Evolutionary conservation across 2,888 invertebrate species (phyloP), one percentile per base, ranked within the genome.

Genomic region (Pollenia labialis): DNA sequence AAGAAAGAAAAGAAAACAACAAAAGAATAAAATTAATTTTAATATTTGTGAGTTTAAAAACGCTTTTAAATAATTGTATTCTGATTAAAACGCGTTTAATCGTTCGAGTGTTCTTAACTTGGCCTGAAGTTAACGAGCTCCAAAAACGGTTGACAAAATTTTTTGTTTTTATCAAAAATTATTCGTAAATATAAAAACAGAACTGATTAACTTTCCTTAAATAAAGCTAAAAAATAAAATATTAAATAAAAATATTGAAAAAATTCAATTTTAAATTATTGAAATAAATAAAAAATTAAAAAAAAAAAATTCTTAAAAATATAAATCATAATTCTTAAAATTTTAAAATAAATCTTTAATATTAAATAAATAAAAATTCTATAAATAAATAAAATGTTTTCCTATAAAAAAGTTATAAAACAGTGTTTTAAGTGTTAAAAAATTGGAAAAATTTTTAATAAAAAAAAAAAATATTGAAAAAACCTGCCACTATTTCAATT

Each of bases 21-120:
- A 79, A 76, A 79, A 85, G 16, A 64, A 77, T 18, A 64, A 50
- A 62, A 52, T 42, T 42, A 52, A 18, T 46, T 9, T 23, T 10
- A 77, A 79, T 14, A 64, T 75, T 81, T 50, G 58, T 58, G 50
- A 76, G n/a, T 79, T 82, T 60, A 42, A 72, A 87, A 90, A 90
- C 90, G 90, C 90, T 92, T 91, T 92, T 91, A 91, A 91, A 92
- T 92, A 91, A 91, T 90, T 89, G 91, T 88, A 90, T 90, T 90
- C 90, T 89, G 90, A 88, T 89, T 89, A 90, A 89, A 89, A 90
- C 89, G 90, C 90, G 91, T 89, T 92, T 91, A 92, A 91, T 91
- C 91, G 92, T 90, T 89, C 90, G 90, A 90, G 89, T 89, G 90
- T 90, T 90, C 90, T 91, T 90, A 89, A 87, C 87, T 86, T 82